Conservation (phyloP, 2,888 invertebrate species). For the Cryptocephalus moraei region DNA sequence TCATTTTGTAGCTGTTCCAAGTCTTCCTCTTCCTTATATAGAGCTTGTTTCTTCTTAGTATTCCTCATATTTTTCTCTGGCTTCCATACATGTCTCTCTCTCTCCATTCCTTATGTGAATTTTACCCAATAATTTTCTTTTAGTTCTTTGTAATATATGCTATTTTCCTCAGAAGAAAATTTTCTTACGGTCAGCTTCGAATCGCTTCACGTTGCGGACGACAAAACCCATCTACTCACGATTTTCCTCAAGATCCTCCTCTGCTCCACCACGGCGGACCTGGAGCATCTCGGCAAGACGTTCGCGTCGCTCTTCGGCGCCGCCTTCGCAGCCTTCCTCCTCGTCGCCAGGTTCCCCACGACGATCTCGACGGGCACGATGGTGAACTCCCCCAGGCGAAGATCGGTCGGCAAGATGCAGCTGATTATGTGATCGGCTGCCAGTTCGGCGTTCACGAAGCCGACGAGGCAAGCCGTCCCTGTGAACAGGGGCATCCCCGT, state of each 20-base stretch:
- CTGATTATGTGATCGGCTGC: slow-evolving; percentile 44
- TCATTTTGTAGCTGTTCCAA: no score
- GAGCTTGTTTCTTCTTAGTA: no score
- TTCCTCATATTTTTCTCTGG: no score
- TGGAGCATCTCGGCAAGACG: slow-evolving; percentile 17
- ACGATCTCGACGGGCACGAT: slow-evolving; percentile 33
- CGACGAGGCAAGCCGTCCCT: slow-evolving; percentile 44
- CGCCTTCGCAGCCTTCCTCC: slow-evolving; percentile 11
- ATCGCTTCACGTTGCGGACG: slow-evolving; percentile 21
- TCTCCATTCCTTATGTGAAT: no score
- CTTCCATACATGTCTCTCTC: no score
- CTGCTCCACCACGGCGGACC: slow-evolving; percentile 14
- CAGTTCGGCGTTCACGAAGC: slow-evolving; percentile 43
- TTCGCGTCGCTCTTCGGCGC: slow-evolving; percentile 11
- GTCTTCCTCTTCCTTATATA: no score
- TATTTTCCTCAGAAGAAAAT: no score
- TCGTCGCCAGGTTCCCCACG: slow-evolving; percentile 17
- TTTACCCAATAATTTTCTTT: no score
- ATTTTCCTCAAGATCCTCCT: slow-evolving; percentile 22
- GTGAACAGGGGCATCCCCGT: slow-evolving; percentile 37
- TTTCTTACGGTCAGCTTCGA: slow-evolving; percentile 9
- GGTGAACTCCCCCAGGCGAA: slow-evolving; percentile 36
- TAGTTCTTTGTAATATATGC: no score
- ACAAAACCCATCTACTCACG: slow-evolving; percentile 12
- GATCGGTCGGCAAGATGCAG: slow-evolving; percentile 36